Conservation (phyloP, 2,113 vertebrate species). For the Ictidomys tridecemlineatus region DNA sequence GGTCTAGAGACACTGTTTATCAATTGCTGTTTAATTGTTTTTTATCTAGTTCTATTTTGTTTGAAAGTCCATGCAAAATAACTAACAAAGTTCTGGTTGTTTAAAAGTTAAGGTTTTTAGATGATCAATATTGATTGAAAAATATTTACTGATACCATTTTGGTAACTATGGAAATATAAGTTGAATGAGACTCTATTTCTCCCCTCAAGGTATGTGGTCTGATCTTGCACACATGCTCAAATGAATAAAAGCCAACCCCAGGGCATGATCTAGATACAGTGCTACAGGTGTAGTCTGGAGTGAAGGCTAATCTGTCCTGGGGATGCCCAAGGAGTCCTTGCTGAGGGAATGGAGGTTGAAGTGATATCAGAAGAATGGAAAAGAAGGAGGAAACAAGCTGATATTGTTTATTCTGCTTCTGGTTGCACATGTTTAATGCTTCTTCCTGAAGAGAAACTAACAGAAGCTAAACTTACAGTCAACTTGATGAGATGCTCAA, state of each 20-base stretch:
- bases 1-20: not conserved
- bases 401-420: not conserved
- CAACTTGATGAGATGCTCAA: not conserved
- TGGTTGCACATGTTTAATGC: not conserved
- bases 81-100: not conserved
- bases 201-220: not conserved
- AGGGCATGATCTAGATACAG: not conserved
- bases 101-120: slow-evolving; percentile 26
- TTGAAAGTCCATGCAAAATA: not conserved
- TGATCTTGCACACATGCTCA: not conserved
- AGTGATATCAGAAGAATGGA: not conserved
- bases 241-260: not conserved
- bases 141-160: not conserved
- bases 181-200: not conserved
- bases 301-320: not conserved
- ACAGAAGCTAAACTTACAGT: not conserved
- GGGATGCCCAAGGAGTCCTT: not conserved
- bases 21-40: not conserved
- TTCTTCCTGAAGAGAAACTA: not conserved
- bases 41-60: not conserved
- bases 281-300: not conserved
- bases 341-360: not conserved
- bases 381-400: not conserved
- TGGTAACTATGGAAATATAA: not conserved
- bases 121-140: not conserved